Conservation (phyloP, 64 coral and sea anemone genomes). For the Astreopora myriophthalma region DNA sequence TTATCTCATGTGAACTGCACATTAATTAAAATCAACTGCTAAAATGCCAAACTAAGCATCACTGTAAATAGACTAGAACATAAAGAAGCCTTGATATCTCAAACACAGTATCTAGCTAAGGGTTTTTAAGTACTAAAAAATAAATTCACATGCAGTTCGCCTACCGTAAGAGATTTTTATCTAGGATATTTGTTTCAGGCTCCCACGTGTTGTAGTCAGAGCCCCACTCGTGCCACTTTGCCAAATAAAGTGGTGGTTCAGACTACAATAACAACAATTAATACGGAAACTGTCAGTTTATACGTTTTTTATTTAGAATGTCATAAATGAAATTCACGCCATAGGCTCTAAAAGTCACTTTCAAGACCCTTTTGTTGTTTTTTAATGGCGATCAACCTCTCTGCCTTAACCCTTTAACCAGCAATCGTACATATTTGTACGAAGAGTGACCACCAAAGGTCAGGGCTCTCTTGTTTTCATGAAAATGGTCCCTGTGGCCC, state of each 20-base stretch:
- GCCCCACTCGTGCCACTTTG: background rate
- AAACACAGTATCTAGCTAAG: too few species aligned
- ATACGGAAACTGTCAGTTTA: background rate
- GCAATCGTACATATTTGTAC: constrained; percentile 75
- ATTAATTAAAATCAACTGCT: too few species aligned
- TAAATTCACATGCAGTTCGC: background rate
- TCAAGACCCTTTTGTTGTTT: background rate
- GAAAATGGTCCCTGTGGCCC: constrained; percentile 35
- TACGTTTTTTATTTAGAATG: too few species aligned
- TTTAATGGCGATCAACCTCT: background rate
- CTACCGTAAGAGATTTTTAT: background rate
- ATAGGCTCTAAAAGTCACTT: background rate
- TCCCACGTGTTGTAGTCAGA: background rate
- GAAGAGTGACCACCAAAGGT: constrained; percentile 39
- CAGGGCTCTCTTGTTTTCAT: constrained; percentile 46
- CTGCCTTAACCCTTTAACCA: constrained; percentile 55
- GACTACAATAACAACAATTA: background rate
- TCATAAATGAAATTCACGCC: background rate
- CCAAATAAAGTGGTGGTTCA: background rate
- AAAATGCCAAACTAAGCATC: too few species aligned
- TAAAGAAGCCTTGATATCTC: background rate
- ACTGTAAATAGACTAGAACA: too few species aligned
- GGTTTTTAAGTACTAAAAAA: background rate
- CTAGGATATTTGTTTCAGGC: background rate
- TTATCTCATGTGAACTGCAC: too few species aligned